These are phyloP conservation scores for Festucalex cinctus DNA, from an alignment of 2,113 vertebrate genomes.

Conservation along the genomic window DNA sequence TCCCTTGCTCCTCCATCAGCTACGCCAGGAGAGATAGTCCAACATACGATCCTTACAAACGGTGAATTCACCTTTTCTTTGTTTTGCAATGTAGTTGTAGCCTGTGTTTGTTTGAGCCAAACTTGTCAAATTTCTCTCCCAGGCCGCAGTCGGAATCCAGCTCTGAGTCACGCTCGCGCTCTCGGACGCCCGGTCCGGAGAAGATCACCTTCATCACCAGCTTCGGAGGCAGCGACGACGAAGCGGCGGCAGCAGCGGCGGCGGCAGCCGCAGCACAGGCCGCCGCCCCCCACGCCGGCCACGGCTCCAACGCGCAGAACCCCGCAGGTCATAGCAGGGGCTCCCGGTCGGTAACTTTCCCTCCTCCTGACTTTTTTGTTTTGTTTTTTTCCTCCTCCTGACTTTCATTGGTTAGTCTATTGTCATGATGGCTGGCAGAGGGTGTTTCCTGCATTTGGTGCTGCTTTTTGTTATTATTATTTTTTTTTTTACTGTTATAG, in stretches of 20 bases:
- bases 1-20: conserved; percentile 58
- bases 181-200: conserved; percentile 81
- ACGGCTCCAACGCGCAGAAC: conserved; percentile 72
- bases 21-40: conserved; percentile 94
- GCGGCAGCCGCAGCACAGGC: conserved; percentile 51
- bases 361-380: conserved; percentile 63
- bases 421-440: conserved; percentile 41
- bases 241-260: conserved; percentile 57
- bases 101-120: not conserved
- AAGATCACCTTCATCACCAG: conserved; percentile 97
- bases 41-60: conserved; percentile 93
- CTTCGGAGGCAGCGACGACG: conserved; percentile 92
- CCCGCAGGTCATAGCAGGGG: conserved; percentile 88
- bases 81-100: not conserved
- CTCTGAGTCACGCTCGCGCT: conserved; percentile 82
- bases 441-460: conserved; percentile 24
- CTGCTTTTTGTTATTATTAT: conserved; percentile 7
- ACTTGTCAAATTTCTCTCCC: not conserved
- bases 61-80: conserved; percentile 65
- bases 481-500: conserved; percentile 7
- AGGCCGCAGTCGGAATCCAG: conserved; percentile 84
- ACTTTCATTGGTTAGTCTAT: conserved; percentile 67
- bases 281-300: conserved; percentile 61
- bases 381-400: conserved; percentile 71
- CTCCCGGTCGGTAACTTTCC: conserved; percentile 96